Evolutionary conservation across 2,888 invertebrate species (phyloP).

Genomic region (Stenoptilia bipunctidactyla): DNA sequence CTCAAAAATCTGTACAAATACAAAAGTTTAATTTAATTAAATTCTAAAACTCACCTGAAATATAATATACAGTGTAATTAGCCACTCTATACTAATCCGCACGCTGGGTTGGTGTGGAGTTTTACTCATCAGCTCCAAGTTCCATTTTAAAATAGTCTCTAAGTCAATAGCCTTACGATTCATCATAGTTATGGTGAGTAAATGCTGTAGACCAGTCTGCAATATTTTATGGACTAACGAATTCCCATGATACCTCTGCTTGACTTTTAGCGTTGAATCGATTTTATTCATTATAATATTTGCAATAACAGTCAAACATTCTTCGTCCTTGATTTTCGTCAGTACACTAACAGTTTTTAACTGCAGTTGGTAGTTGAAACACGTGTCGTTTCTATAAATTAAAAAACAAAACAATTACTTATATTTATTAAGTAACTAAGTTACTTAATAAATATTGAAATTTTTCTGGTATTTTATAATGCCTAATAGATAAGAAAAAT

Average conservation of each 20-base stretch:
- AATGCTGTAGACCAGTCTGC: slow-evolving; percentile 38
- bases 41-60: slow-evolving; percentile 41
- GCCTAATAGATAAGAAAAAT: no score
- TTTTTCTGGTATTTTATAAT: no score
- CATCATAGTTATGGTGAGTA: slow-evolving; percentile 31
- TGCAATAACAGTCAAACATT: slow-evolving; percentile 26
- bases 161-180: slow-evolving; percentile 22
- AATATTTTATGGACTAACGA: slow-evolving; percentile 45
- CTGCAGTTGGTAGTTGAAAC: slow-evolving; percentile 43
- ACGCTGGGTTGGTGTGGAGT: slow-evolving; percentile 54
- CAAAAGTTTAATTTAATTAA: neutral
- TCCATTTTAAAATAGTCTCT: slow-evolving; percentile 32
- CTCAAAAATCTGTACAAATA: no score
- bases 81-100: slow-evolving; percentile 50
- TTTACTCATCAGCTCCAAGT: slow-evolving; percentile 35
- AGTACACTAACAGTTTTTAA: slow-evolving; percentile 29
- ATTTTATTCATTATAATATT: slow-evolving; percentile 35
- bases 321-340: slow-evolving; percentile 28
- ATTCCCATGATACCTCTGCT: slow-evolving; percentile 52
- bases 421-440: no score
- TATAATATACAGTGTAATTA: slow-evolving; percentile 38
- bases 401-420: no score
- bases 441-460: no score
- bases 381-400: slow-evolving; percentile 34
- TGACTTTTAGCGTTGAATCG: slow-evolving; percentile 32